Evolutionary conservation across 1,140 invertebrate species (phyloP).

Genomic region (Bombus impatiens): DNA sequence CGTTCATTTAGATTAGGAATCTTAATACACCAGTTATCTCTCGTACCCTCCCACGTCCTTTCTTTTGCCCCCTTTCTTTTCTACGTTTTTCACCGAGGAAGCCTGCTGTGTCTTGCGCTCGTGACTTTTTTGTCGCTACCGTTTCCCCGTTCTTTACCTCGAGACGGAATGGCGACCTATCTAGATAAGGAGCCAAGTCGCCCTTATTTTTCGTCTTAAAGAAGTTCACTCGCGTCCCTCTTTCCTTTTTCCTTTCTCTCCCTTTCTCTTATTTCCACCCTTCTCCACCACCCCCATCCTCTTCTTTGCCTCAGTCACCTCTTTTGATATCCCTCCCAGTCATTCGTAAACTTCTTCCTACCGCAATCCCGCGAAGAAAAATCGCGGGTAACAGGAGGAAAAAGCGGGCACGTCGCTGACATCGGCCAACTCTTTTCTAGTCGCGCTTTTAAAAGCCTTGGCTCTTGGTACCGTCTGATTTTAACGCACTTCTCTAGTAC

Average conservation of each 20-base stretch:
- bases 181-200: constrained; percentile 60
- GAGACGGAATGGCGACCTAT: constrained; percentile 60
- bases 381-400: not conserved
- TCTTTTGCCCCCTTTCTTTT: constrained; percentile 11
- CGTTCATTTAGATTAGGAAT: constrained; percentile 72
- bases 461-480: not conserved
- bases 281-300: too few relatives aligned
- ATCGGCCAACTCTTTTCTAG: constrained; percentile 7
- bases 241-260: not conserved
- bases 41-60: not conserved
- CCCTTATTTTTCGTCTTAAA: constrained; percentile 65
- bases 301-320: not conserved
- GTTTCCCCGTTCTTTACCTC: constrained; percentile 56
- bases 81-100: constrained; percentile 9
- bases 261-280: not conserved
- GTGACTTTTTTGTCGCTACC: constrained; percentile 55
- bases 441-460: constrained; percentile 7
- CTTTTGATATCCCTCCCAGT: not conserved
- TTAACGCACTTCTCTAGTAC: not conserved
- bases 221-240: constrained; percentile 35
- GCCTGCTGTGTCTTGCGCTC: constrained; percentile 41
- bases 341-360: constrained; percentile 28
- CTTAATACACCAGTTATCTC: constrained; percentile 70
- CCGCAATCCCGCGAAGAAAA: constrained; percentile 20
- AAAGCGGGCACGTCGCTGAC: not conserved